Conservation (phyloP, 2,888 invertebrate species). For the Dorcus parallelipipedus region DNA sequence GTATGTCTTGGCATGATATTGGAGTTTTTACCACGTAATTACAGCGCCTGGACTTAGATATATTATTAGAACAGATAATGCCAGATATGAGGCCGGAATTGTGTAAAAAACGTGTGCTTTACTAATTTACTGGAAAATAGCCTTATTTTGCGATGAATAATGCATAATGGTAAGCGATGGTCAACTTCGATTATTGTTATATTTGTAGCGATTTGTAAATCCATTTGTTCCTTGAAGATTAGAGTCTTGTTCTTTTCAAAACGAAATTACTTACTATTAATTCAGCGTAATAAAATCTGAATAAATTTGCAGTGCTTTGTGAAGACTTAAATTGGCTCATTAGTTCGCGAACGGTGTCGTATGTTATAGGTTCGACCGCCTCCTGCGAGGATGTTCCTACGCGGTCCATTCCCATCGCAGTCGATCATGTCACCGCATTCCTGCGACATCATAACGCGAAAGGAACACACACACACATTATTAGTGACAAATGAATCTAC, state of each 20-base stretch:
- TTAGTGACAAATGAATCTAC: constrained; percentile 17
- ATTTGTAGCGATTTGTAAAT: no score
- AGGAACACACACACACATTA: constrained; percentile 9
- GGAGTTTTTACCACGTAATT: background rate
- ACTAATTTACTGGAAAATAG: background rate
- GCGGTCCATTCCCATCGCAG: background rate
- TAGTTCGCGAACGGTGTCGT: no score
- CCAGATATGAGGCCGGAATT: background rate
- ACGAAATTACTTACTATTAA: no score
- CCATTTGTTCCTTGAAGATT: no score
- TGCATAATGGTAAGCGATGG: no score
- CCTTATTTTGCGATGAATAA: background rate
- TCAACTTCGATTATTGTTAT: no score
- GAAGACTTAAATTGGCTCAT: no score
- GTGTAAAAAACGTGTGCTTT: background rate
- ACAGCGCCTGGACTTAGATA: background rate
- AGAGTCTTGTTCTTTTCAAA: no score
- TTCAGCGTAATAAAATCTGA: no score
- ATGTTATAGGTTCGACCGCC: background rate
- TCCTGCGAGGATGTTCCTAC: background rate
- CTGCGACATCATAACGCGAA: background rate
- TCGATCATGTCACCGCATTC: background rate
- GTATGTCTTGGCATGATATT: background rate
- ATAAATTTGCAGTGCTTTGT: no score
- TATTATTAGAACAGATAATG: constrained; percentile 1